Conservation (phyloP, 2,113 vertebrate species). For the Terrapene triunguis region DNA sequence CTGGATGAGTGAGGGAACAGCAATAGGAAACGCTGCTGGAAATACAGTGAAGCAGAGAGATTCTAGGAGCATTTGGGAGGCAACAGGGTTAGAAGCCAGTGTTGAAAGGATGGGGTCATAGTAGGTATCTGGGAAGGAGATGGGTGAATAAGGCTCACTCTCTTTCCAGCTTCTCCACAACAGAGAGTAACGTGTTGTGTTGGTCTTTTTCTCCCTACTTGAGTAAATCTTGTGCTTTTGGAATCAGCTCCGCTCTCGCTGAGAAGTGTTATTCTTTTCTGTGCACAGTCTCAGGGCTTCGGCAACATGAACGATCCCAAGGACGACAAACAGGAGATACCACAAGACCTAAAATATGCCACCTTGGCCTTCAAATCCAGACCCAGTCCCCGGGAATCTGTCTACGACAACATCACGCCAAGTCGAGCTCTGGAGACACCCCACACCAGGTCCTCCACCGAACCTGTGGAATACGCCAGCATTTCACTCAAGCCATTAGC, state of each 20-base stretch:
- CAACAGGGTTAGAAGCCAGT: not conserved
- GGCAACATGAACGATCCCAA: not conserved
- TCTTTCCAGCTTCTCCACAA: not conserved
- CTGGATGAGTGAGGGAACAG: not conserved
- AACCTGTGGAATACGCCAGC: constrained; percentile 60
- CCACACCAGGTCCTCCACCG: not conserved
- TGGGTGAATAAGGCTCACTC: not conserved
- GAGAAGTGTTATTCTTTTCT: not conserved
- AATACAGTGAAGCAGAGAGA: not conserved
- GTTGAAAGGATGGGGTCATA: not conserved
- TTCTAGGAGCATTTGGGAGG: not conserved
- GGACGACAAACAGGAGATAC: not conserved
- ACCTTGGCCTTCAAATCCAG: not conserved
- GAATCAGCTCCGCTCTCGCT: not conserved
- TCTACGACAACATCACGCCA: not conserved
- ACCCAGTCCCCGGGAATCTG: not conserved
- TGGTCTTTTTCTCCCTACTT: not conserved
- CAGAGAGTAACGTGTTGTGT: not conserved
- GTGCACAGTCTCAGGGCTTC: not conserved
- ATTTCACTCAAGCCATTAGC: not conserved
- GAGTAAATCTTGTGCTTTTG: not conserved
- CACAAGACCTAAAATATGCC: not conserved
- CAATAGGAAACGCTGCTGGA: not conserved
- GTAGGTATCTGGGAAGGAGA: not conserved
- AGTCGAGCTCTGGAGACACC: not conserved